These are phyloP conservation scores for Chrysolina oricalcia DNA, from an alignment of 2,888 invertebrate species.

Conservation along the genomic window DNA sequence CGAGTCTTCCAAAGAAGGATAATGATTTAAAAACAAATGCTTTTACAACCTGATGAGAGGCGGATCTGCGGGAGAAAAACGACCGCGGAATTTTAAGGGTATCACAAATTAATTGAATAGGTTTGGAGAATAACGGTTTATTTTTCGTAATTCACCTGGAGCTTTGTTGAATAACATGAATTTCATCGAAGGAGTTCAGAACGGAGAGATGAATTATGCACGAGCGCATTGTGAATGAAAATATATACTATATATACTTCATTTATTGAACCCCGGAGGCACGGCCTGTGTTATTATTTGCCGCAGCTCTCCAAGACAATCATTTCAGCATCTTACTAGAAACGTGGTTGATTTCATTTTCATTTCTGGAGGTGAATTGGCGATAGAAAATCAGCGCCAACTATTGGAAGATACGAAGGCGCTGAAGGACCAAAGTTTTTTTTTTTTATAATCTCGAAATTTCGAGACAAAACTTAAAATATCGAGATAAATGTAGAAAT, in stretches of 20 bases:
- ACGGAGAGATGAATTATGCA: neutral
- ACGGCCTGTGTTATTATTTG: neutral
- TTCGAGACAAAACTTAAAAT: no score
- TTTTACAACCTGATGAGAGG: slow-evolving; percentile 23
- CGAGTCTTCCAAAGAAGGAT: slow-evolving; percentile 34
- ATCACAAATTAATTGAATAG: slow-evolving; percentile 29
- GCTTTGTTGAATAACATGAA: neutral
- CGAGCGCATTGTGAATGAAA: neutral
- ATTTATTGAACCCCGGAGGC: neutral
- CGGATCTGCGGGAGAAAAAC: slow-evolving; percentile 26
- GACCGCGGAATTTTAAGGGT: slow-evolving; percentile 34
- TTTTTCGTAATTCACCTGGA: neutral
- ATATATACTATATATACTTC: neutral
- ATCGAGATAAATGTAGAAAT: no score
- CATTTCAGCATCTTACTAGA: neutral
- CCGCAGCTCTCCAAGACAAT: neutral
- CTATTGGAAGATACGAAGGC: no score
- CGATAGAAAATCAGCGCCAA: no score
- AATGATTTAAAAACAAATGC: slow-evolving; percentile 39
- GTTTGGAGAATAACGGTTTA: slow-evolving; percentile 20
- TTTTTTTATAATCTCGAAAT: no score
- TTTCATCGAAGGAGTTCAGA: neutral
- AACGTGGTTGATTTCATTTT: no score
- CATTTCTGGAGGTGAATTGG: no score
- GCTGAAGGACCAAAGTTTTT: no score